phyloP scores from a whole-genome alignment of 2,113 vertebrate genomes.

The Dipodomys merriami region DNA sequence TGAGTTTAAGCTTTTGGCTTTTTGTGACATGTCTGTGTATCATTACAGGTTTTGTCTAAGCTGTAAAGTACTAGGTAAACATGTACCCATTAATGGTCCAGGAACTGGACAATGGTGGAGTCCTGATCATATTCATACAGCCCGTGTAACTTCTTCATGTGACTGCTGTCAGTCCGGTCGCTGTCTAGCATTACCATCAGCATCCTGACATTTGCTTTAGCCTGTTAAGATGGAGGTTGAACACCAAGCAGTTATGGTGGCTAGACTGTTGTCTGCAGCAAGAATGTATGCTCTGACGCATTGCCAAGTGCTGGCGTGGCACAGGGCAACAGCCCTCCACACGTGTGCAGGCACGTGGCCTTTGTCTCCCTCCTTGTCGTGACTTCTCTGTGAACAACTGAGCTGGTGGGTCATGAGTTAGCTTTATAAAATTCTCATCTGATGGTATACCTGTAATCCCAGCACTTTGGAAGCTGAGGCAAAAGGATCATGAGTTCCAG shows the following conservation, averaged over 20 bases:
- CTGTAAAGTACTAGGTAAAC: background rate
- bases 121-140: background rate
- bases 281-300: background rate
- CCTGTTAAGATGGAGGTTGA: background rate
- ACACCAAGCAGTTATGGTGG: background rate
- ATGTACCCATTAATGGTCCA: background rate
- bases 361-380: background rate
- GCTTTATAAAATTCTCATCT: background rate
- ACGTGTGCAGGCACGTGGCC: rapidly evolving
- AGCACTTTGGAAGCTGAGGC: too few species aligned
- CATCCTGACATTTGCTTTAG: background rate
- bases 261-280: background rate
- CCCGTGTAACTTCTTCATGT: background rate
- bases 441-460: too few species aligned
- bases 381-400: background rate
- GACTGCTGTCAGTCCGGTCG: background rate
- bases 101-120: background rate
- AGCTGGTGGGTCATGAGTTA: rapidly evolving
- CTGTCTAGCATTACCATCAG: background rate
- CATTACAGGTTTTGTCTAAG: background rate
- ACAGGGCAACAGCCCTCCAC: background rate
- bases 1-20: background rate
- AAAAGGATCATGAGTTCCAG: too few species aligned
- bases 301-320: rapidly evolving
- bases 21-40: background rate